Evolutionary conservation across 2,797 vertebrate species (phyloP), one percentile per base, ranked within the genome.

Genomic region (Anas capensis): DNA sequence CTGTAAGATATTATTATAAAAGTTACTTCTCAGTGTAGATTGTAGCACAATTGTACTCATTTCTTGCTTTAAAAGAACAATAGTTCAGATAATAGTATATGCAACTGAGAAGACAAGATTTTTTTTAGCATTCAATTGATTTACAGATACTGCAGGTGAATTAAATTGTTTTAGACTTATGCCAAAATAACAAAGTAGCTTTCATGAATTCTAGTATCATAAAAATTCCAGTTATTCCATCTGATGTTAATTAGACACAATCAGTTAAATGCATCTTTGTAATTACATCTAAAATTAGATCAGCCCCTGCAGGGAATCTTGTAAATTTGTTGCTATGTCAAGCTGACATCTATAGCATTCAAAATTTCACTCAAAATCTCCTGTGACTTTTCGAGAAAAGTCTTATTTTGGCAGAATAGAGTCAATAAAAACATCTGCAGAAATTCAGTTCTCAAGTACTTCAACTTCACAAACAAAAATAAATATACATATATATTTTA

Each of bases 201-300:
- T 54, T 29, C 51, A 42, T 66, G 4, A 87, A 77, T 79, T 64
- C 56, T n/a, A 80, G 26, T 38, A 40, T 58, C 61, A 58, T 36
- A 87, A 85, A 92, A 79, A 80, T 26, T 72, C 31, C 51, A 79
- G 14, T 44, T 36, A 7, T 76, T 76, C 54, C 51, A 91, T 58
- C 46, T 91, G 82, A 86, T 65, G n/a, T 70, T 97, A 95, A 96
- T 88, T 91, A 94, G 60, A 88, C 46, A 73, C 29, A 90, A 89
- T 78, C 82, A 91, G 49, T 58, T 88, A 93, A 92, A 89, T 53
- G 48, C 57, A 64, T 82, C 57, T 93, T 94, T 48, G 57, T 86
- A 95, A 95, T 80, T 95, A 75, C 44, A 72, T 64, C 66, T 96
- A 95, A 94, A 95, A 92, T 96, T 90, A 95, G 53, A 65, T 90